Evolutionary conservation across 2,113 vertebrate species (phyloP).

Genomic region (Eptatretus burgeri): DNA sequence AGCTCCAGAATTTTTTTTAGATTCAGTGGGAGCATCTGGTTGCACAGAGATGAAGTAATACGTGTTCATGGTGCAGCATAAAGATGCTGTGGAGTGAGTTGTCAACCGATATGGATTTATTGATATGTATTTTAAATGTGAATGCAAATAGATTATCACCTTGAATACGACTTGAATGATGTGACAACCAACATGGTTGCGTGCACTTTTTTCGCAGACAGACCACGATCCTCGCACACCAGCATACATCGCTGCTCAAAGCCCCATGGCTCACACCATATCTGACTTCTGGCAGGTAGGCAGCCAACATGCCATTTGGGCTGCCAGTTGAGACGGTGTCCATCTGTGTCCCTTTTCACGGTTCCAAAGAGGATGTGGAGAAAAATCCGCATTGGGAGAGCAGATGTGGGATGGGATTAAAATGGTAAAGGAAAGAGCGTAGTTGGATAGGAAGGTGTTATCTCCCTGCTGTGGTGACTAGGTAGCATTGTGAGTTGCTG

Average conservation of each 20-base stretch:
- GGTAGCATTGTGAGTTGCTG: no score
- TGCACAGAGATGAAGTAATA: no score
- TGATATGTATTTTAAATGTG: no score
- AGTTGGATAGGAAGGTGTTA: not conserved
- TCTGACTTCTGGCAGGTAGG: slow-evolving; percentile 92
- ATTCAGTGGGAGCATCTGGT: no score
- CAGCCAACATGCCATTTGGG: not conserved
- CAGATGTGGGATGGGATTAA: not conserved
- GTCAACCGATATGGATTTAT: no score
- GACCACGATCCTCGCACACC: slow-evolving; percentile 87
- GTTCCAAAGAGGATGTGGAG: not conserved
- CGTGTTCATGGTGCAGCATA: no score
- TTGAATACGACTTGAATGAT: no score
- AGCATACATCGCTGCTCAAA: slow-evolving; percentile 75
- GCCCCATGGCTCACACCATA: slow-evolving; percentile 61
- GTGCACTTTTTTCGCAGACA: slow-evolving; percentile 28
- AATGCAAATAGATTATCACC: no score
- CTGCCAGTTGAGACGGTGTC: not conserved
- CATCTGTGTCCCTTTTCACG: not conserved
- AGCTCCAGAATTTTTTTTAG: no score
- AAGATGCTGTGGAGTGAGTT: no score
- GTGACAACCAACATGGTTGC: no score
- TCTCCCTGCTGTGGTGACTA: not conserved
- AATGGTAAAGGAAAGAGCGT: not conserved
- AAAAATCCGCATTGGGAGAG: not conserved